phyloP scores from a whole-genome alignment of 2,113 vertebrate species.

The Hemiscyllium ocellatum region DNA sequence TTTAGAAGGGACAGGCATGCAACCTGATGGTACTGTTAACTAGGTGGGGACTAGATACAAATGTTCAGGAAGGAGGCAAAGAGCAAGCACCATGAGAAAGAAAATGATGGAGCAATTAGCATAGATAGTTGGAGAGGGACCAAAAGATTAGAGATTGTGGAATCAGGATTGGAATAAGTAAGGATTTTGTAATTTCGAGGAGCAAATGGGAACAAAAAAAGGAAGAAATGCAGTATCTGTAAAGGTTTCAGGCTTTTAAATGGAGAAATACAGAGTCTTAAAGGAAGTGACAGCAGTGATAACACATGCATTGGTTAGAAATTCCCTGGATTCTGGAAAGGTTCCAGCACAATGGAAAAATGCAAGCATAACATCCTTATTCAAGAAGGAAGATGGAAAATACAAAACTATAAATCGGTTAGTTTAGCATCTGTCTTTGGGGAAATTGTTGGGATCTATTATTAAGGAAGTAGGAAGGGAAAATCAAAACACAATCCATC shows the following conservation, averaged over 20 bases:
- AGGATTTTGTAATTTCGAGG: neutral
- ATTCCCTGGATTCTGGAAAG: no score
- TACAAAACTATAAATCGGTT: no score
- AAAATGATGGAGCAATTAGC: neutral
- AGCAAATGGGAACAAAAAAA: neutral
- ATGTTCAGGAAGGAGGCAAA: neutral
- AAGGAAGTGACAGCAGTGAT: no score
- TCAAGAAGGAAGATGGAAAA: no score
- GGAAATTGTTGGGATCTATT: no score
- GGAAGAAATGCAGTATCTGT: neutral
- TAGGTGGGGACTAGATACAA: neutral
- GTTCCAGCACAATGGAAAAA: no score
- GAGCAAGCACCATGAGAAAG: neutral
- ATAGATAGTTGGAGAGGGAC: neutral
- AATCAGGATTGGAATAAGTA: neutral
- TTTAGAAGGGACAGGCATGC: neutral
- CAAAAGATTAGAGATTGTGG: neutral
- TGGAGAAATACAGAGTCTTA: no score
- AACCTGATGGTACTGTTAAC: neutral
- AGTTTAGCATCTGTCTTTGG: no score
- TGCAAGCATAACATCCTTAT: no score
- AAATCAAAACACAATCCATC: no score
- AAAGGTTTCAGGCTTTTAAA: neutral
- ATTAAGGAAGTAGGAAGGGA: no score
- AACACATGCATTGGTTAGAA: neutral